A percentile compares a stretch with the other conserved stretches of the same genome.
Conservation (phyloP, 1,140 invertebrate species). For the Dreissena rostriformis region DNA sequence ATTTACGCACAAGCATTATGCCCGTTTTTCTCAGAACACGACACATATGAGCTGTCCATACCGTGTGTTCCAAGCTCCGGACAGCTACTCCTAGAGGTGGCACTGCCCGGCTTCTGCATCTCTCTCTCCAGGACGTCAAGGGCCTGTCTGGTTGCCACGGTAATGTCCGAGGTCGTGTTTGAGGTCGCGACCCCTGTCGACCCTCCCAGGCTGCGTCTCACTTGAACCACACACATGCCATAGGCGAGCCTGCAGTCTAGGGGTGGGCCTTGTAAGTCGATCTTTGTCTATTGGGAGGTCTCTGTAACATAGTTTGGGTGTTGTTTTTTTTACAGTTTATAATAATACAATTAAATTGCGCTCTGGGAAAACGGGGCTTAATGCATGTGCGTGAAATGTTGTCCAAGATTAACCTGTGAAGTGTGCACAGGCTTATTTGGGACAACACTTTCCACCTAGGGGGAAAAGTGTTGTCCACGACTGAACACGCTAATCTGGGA, state of each 20-base stretch:
- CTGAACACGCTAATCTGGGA: background rate
- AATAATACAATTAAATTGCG: background rate
- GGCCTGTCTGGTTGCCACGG: constrained; percentile 62
- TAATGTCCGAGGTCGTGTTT: constrained; percentile 58
- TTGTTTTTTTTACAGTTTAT: background rate
- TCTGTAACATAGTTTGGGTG: constrained; percentile 59
- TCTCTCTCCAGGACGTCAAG: constrained; percentile 73
- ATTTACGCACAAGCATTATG: no score
- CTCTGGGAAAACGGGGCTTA: background rate
- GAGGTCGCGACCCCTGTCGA: constrained; percentile 7
- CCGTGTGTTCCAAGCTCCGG: constrained; percentile 47
- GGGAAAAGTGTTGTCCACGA: no score
- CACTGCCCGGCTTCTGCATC: constrained; percentile 75
- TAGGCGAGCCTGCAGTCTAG: constrained; percentile 78
- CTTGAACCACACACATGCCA: constrained; percentile 74
- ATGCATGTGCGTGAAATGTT: background rate
- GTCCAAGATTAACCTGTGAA: background rate
- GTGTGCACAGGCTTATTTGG: background rate
- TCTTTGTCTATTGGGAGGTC: constrained; percentile 72
- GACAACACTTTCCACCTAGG: background rate
- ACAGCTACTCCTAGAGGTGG: constrained; percentile 69
- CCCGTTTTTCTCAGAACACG: no score
- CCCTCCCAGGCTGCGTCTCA: constrained; percentile 61
- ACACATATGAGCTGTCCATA: background rate
- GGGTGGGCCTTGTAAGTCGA: constrained; percentile 77